phyloP scores from a whole-genome alignment of 2,888 invertebrate genomes.

The Archips xylosteana region DNA sequence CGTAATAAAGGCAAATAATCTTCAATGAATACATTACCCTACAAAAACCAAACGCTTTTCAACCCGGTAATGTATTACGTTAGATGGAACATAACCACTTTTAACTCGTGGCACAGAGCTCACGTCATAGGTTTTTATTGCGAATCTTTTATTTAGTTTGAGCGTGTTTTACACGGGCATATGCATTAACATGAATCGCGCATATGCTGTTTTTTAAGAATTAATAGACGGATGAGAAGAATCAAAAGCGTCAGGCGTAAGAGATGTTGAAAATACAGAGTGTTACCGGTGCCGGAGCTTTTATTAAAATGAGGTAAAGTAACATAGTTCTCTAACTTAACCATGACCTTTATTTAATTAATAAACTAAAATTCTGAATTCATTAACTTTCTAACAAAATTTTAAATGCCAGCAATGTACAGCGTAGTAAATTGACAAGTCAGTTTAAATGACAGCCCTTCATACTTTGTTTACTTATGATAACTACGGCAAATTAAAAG shows the following conservation, averaged over 20 bases:
- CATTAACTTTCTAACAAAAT: too few species aligned
- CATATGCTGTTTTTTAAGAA: slow-evolving; percentile 7
- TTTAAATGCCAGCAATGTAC: too few species aligned
- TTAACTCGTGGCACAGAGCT: neutral
- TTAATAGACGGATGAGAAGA: slow-evolving; percentile 15
- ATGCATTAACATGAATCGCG: slow-evolving; percentile 16
- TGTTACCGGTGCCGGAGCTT: neutral
- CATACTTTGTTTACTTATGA: too few species aligned
- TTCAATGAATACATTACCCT: slow-evolving; percentile 38
- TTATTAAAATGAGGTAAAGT: too few species aligned
- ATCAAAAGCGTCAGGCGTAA: neutral
- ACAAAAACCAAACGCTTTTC: neutral
- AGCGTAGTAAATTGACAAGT: too few species aligned
- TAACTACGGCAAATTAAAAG: too few species aligned
- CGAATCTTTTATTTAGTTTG: slow-evolving; percentile 26
- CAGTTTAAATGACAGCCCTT: too few species aligned
- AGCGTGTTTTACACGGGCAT: slow-evolving; percentile 8
- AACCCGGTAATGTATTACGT: slow-evolving; percentile 18
- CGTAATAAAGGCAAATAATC: slow-evolving; percentile 28
- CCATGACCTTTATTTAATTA: too few species aligned
- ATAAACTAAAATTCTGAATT: too few species aligned
- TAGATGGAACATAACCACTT: neutral
- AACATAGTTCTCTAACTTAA: too few species aligned
- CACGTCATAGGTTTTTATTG: slow-evolving; percentile 21
- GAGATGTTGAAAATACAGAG: neutral